These are phyloP conservation scores for Lycaena phlaeas DNA, from an alignment of 2,888 invertebrate species.

Conservation along the genomic window DNA sequence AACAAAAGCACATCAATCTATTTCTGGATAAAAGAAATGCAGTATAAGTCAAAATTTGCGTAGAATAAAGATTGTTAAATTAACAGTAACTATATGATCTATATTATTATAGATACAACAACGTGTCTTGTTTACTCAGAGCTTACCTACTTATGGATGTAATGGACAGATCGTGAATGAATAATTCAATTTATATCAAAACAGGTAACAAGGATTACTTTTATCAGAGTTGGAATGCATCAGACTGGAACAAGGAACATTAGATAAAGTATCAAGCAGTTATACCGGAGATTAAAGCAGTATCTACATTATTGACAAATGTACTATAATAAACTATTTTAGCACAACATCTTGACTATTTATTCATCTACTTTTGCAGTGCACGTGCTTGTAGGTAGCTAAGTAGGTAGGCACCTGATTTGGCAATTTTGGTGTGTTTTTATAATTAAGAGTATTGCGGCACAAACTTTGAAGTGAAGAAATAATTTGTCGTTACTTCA, in stretches of 20 bases:
- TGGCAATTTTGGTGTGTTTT: constrained; percentile 14
- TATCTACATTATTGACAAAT: not conserved
- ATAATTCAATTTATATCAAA: not conserved
- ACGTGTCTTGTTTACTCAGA: constrained; percentile 17
- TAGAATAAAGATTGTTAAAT: constrained; percentile 17
- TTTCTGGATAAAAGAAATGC: constrained; percentile 53
- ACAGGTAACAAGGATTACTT: constrained; percentile 1
- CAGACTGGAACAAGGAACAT: constrained; percentile 3
- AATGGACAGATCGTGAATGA: not conserved
- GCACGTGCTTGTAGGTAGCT: not conserved
- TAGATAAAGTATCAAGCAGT: not conserved
- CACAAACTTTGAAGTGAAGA: constrained; percentile 18
- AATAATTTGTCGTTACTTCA: constrained; percentile 22
- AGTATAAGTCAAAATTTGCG: constrained; percentile 29
- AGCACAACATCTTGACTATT: not conserved
- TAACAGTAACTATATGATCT: constrained; percentile 16
- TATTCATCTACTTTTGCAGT: not conserved
- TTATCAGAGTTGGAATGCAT: constrained; percentile 4
- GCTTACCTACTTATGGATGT: constrained; percentile 20
- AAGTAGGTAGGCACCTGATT: constrained; percentile 23
- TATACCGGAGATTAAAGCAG: not conserved
- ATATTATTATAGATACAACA: constrained; percentile 14
- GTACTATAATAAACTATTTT: not conserved
- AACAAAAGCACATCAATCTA: constrained; percentile 63
- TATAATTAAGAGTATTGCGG: constrained; percentile 14